A percentile compares a stretch with the other conserved stretches of the same genome.
Evolutionary conservation across 2,113 vertebrate species (phyloP).

Genomic region (Azemiops feae): DNA sequence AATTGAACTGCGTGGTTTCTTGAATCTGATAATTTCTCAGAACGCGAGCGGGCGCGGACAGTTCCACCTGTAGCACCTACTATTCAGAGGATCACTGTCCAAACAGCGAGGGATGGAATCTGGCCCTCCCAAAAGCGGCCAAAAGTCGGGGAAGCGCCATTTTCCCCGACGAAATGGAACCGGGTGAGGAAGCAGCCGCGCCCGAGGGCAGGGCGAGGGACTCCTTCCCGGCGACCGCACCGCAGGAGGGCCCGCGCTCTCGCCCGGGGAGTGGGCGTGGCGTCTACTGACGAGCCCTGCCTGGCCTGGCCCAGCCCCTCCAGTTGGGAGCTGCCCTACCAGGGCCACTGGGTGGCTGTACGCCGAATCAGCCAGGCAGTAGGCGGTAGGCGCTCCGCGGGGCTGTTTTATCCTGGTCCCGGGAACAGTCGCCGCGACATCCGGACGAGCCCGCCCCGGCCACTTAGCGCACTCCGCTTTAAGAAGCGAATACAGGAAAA

Average conservation of each 20-base stretch:
- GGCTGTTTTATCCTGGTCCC: not conserved
- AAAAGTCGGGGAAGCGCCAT: not conserved
- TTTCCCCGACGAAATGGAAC: not conserved
- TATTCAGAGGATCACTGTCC: not conserved
- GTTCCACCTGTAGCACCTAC: not conserved
- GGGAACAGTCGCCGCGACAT: not conserved
- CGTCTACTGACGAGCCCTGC: accelerated
- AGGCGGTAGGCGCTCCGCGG: too few species aligned
- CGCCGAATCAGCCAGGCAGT: not conserved
- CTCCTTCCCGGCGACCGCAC: not conserved
- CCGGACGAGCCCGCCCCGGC: slow-evolving; percentile 28
- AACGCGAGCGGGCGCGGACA: not conserved
- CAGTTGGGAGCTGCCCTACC: not conserved
- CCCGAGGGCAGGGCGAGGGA: not conserved
- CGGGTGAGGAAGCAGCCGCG: not conserved
- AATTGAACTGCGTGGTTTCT: not conserved
- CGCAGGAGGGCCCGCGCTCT: not conserved
- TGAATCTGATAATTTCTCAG: not conserved
- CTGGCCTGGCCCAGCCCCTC: accelerated
- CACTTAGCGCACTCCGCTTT: not conserved
- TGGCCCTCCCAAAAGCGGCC: not conserved
- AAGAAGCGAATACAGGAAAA: not conserved
- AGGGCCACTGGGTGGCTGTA: slow-evolving; percentile 5
- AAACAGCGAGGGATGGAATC: not conserved
- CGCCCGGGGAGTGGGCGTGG: not conserved